Conservation (phyloP, 2,888 invertebrate species). For the Drosophila quinaria region DNA sequence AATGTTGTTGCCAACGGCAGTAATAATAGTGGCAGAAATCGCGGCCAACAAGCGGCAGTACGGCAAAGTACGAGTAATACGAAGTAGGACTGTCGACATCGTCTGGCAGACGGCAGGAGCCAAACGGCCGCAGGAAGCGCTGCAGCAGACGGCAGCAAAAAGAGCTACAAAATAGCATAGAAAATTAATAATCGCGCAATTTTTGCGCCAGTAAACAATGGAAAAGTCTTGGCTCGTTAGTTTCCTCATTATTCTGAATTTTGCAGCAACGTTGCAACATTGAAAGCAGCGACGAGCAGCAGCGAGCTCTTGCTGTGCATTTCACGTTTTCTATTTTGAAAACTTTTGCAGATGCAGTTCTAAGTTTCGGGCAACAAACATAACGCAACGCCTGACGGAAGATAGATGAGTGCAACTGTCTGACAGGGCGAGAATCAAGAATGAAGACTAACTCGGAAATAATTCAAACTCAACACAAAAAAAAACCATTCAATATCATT, state of each 20-base stretch:
- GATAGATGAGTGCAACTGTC: constrained; percentile 53
- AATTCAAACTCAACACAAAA: constrained; percentile 22
- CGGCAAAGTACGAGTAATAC: constrained; percentile 29
- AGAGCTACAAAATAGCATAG: constrained; percentile 75
- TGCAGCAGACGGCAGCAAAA: constrained; percentile 33
- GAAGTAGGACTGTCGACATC: constrained; percentile 50
- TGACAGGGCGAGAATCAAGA: constrained; percentile 43
- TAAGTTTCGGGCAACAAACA: constrained; percentile 44
- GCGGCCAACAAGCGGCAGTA: constrained; percentile 42
- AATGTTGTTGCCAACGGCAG: constrained; percentile 68
- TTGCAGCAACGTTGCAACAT: constrained; percentile 26
- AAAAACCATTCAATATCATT: constrained; percentile 64
- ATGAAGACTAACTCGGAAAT: constrained; percentile 25
- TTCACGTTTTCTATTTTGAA: constrained; percentile 37
- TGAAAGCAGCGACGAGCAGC: constrained; percentile 9
- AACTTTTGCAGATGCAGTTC: constrained; percentile 49
- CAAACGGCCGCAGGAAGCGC: constrained; percentile 28
- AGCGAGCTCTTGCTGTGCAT: constrained; percentile 35
- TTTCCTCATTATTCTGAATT: constrained; percentile 81
- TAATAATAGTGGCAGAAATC: constrained; percentile 37
- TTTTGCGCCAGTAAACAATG: constrained; percentile 82
- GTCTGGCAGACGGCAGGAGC: constrained; percentile 35
- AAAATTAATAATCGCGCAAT: constrained; percentile 82
- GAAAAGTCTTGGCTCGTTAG: constrained; percentile 82
- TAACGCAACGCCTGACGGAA: constrained; percentile 31